Percentiles rank a stretch among this genome's conserved stretches.
Evolutionary conservation across 2,888 invertebrate genomes (phyloP).

Genomic region (Oasisia sp.): DNA sequence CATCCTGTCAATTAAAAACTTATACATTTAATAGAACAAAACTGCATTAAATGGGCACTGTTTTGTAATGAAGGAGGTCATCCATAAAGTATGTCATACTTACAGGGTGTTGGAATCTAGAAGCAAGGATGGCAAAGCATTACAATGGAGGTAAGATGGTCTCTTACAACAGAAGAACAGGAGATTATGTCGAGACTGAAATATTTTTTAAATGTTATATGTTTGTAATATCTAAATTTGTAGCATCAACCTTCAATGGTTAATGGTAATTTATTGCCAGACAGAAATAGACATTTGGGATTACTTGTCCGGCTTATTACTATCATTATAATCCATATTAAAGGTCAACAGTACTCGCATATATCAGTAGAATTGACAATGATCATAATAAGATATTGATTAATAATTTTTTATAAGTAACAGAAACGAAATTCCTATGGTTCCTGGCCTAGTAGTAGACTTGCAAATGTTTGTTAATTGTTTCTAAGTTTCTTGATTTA

Average conservation of each 20-base stretch:
- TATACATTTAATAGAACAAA: not conserved
- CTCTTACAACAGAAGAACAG: not conserved
- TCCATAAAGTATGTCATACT: not conserved
- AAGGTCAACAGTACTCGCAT: not conserved
- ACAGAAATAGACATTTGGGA: not conserved
- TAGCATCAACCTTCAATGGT: no score
- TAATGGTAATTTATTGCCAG: no score
- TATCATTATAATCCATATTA: slow-evolving; percentile 21
- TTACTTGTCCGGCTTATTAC: not conserved
- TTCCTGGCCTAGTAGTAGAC: not conserved
- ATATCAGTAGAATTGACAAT: not conserved
- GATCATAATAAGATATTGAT: not conserved
- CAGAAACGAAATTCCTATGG: no score
- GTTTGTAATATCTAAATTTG: not conserved
- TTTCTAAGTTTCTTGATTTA: not conserved
- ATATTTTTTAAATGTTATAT: not conserved
- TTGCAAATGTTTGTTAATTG: not conserved
- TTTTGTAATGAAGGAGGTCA: not conserved
- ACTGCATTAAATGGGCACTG: not conserved
- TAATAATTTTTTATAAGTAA: not conserved
- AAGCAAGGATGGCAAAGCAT: no score
- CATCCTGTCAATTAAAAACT: slow-evolving; percentile 14
- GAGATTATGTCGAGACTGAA: not conserved
- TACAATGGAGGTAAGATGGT: no score
- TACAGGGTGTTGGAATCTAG: no score